Percentiles rank a stretch among this genome's conserved stretches.
These are phyloP conservation scores for Acanthiza pusilla DNA, from an alignment of 2,797 vertebrate genomes.

Conservation along the genomic window DNA sequence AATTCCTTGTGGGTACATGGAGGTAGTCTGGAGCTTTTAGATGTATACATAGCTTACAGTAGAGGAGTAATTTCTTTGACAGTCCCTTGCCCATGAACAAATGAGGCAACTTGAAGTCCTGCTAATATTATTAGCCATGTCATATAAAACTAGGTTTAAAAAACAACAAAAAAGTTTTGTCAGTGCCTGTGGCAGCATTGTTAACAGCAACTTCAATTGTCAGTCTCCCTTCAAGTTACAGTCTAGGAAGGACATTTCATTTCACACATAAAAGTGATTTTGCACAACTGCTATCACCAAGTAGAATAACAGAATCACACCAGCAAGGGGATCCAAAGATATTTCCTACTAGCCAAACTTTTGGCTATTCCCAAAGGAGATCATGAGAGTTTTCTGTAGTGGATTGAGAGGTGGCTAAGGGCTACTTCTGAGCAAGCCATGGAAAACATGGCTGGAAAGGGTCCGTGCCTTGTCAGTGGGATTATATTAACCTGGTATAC, in stretches of 20 bases:
- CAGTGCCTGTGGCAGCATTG: neutral
- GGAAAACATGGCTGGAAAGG: neutral
- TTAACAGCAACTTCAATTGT: neutral
- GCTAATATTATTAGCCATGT: neutral
- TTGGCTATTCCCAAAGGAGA: neutral
- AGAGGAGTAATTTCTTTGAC: neutral
- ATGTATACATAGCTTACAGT: accelerated
- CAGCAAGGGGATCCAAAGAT: neutral
- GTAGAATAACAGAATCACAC: neutral
- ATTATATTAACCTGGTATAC: neutral
- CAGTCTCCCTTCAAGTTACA: neutral
- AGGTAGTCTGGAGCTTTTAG: neutral
- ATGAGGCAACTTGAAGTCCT: neutral
- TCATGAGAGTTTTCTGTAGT: neutral
- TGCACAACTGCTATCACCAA: neutral
- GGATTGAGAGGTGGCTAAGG: neutral
- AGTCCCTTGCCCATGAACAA: neutral
- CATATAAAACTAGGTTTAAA: neutral
- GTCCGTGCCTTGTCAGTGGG: neutral
- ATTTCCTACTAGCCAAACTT: neutral
- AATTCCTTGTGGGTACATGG: neutral
- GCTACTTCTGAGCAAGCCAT: neutral
- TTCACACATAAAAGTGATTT: neutral
- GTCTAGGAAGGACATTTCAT: neutral
- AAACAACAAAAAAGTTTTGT: neutral